Percentiles rank a stretch among this genome's conserved stretches.
These are phyloP conservation scores for Sardina pilchardus DNA, from an alignment of 2,113 vertebrate genomes.

Conservation along the genomic window DNA sequence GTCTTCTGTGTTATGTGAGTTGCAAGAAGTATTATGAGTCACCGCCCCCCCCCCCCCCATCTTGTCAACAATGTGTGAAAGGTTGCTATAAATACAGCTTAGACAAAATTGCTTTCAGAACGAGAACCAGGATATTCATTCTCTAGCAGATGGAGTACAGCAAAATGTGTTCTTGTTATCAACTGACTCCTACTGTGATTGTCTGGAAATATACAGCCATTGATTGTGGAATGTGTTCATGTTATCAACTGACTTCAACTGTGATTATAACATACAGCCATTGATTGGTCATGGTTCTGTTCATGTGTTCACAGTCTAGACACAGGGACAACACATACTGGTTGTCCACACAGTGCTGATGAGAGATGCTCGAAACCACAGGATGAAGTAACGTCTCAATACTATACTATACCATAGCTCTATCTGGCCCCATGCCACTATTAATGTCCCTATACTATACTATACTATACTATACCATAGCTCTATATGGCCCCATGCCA, in stretches of 20 bases:
- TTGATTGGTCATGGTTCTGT: no score
- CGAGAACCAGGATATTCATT: constrained; percentile 12
- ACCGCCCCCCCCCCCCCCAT: background rate
- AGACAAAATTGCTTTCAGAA: background rate
- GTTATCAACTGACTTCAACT: no score
- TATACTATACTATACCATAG: no score
- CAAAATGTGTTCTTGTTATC: background rate
- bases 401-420: no score
- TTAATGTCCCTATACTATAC: no score
- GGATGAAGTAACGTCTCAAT: no score
- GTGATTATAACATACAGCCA: no score
- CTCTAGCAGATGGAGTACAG: constrained; percentile 23
- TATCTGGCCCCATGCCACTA: no score
- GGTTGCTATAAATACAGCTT: background rate
- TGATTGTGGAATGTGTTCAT: no score
- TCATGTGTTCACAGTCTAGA: no score
- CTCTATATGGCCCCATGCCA: no score
- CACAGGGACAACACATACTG: background rate
- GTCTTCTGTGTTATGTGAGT: background rate
- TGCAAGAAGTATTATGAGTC: constrained; percentile 1
- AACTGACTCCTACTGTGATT: background rate
- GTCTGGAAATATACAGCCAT: background rate
- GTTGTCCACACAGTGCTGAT: background rate
- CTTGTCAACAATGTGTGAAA: constrained; percentile 17
- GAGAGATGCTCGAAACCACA: background rate